Base-by-base conservation (phyloP, 2,113 vertebrate species). In the Gobius niger region DNA sequence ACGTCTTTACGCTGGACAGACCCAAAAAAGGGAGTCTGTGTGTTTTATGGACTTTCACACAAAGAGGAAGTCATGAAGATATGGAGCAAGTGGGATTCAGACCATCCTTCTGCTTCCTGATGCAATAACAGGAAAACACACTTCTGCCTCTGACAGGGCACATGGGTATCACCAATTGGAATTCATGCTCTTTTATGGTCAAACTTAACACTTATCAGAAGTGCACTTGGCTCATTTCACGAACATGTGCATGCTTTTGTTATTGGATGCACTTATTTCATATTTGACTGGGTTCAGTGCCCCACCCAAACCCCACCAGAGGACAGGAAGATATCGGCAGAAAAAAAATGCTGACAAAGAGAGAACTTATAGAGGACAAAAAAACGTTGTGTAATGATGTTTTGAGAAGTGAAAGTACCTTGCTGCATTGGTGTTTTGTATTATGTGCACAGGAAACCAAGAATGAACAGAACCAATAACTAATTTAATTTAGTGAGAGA, bases 81-180 rank as follows among this genome's bases (percentile, higher is more conserved):
- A 49, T 68, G 78, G 63, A 56, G 73, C 83, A 34, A 34, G 24
- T 34, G 24, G 24, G 24, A 34, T 34, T 34, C 24, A 34, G 24
- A 34, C 24, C 24, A 76, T 70, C 46, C 54, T 57, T 40, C 54
- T 2, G 14, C 61, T 83, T 83, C 77, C 75, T 56, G 73, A 68
- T 56, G 9, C 61, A 75, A 68, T 72, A 85, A 75, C 83, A 83
- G 82, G 70, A 83, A 75, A 73, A 9, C 47, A 52, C 51, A 19
- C 42, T 18, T 41, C 57, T 44, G 34, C 40, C 57, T 60, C 8
- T 10, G 14, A 44, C 8, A 63, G n/a, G 12, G 42, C 61, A 12
- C 2, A 14, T 54, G n/a, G 19, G 7, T 44, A n/a, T 60, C 40
- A 60, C 40, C 6, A 40, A 15, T 7, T 59, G 4, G 16, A 10